phyloP scores from a whole-genome alignment of 1,140 invertebrate species.

The Diprion similis region DNA sequence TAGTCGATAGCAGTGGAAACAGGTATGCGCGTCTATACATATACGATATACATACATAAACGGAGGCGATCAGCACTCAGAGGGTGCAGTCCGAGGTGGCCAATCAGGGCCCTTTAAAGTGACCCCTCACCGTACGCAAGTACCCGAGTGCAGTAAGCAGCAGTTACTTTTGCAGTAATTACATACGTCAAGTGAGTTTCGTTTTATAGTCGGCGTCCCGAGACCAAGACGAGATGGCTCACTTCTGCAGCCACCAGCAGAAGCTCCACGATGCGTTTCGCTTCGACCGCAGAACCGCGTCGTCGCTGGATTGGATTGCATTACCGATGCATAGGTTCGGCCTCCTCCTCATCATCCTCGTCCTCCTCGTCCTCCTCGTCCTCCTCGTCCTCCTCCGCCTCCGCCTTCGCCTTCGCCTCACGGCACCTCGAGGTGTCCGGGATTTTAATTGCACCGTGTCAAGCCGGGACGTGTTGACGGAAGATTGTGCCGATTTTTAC shows the following conservation, averaged over 20 bases:
- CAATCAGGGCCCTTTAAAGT: background rate
- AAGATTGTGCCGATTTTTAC: conserved; percentile 2
- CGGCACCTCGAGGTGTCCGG: no score
- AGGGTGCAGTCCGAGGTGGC: background rate
- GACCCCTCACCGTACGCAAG: background rate
- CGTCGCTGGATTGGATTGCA: conserved; percentile 43
- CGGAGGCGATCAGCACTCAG: no score
- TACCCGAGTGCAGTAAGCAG: conserved; percentile 39
- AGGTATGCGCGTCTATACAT: no score
- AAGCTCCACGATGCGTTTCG: background rate
- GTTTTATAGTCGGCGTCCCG: conserved; percentile 49
- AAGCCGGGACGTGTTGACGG: no score
- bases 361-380: background rate
- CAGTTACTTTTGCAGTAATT: conserved; percentile 50
- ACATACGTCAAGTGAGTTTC: conserved; percentile 40
- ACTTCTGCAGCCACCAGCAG: conserved; percentile 27
- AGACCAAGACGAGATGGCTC: conserved; percentile 46
- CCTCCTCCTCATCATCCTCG: background rate
- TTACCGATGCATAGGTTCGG: conserved; percentile 46
- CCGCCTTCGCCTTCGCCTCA: background rate
- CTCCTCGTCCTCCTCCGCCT: conserved; percentile 25
- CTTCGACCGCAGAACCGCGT: background rate
- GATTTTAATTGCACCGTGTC: no score
- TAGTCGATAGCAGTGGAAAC: no score
- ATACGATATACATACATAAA: no score